Conservation (phyloP, 2,113 vertebrate species). For the Theristicus caerulescens region DNA sequence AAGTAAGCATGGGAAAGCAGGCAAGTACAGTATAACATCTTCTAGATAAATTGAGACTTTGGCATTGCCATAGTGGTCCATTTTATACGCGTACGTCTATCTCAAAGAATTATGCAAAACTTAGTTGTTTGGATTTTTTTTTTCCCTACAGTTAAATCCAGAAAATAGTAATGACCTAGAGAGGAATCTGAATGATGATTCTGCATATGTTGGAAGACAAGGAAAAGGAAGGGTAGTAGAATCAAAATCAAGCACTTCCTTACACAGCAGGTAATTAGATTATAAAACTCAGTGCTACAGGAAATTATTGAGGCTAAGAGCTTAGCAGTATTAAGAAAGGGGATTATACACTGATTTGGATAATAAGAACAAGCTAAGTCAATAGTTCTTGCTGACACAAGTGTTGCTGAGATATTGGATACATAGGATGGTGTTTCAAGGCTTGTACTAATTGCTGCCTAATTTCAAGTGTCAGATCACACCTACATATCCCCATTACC, state of each 20-base stretch:
- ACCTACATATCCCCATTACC: not conserved
- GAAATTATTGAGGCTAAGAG: not conserved
- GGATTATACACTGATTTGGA: not conserved
- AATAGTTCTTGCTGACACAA: not conserved
- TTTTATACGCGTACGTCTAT: not conserved
- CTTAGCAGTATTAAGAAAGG: not conserved
- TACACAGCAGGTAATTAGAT: not conserved
- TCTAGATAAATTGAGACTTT: not conserved
- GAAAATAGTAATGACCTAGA: not conserved
- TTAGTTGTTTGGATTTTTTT: not conserved
- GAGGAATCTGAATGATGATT: not conserved
- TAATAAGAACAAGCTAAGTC: not conserved
- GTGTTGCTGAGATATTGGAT: not conserved
- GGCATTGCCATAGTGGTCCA: not conserved
- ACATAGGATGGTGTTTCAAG: not conserved
- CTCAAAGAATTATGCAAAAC: not conserved
- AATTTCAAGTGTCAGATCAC: not conserved
- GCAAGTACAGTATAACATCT: not conserved
- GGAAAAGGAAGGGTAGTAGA: not conserved
- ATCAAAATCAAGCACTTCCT: not conserved
- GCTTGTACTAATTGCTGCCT: not conserved
- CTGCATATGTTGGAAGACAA: not conserved
- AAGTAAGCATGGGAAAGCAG: not conserved
- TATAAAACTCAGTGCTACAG: not conserved
- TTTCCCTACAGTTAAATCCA: not conserved